Evolutionary conservation across 2,888 invertebrate species (phyloP).

Genomic region (Hypomecis punctinalis): DNA sequence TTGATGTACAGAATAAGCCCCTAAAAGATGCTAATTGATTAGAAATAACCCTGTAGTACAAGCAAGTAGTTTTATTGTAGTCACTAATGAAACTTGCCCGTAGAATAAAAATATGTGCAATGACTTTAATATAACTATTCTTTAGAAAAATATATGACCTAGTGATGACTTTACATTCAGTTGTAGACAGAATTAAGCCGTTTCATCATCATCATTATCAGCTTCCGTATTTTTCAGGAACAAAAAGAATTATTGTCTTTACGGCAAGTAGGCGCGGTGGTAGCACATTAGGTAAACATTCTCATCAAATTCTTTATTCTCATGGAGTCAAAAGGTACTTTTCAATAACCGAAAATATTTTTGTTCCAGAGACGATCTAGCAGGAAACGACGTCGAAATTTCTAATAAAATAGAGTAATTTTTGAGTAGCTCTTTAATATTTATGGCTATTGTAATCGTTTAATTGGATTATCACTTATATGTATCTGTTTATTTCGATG

Average conservation of each 20-base stretch:
- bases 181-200: too few species aligned
- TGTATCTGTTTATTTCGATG: neutral
- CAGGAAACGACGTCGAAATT: slow-evolving; percentile 52
- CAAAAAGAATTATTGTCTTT: slow-evolving; percentile 63
- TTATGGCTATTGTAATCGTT: neutral
- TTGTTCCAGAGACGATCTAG: slow-evolving; percentile 60
- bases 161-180: too few species aligned
- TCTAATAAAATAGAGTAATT: slow-evolving; percentile 48
- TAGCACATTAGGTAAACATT: slow-evolving; percentile 49
- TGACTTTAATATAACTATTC: too few species aligned
- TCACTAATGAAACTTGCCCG: too few species aligned
- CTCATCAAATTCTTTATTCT: slow-evolving; percentile 5
- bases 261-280: slow-evolving; percentile 62
- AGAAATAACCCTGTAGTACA: too few species aligned
- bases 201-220: neutral
- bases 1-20: too few species aligned
- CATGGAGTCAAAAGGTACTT: neutral
- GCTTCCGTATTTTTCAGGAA: slow-evolving; percentile 58
- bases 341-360: slow-evolving; percentile 16
- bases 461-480: neutral
- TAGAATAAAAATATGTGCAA: too few species aligned
- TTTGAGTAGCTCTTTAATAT: slow-evolving; percentile 11
- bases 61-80: too few species aligned
- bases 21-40: too few species aligned
- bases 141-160: too few species aligned